Base-by-base conservation (phyloP, 37 sponge, comb jelly and placozoan genomes). In the Haliclona indistincta region DNA sequence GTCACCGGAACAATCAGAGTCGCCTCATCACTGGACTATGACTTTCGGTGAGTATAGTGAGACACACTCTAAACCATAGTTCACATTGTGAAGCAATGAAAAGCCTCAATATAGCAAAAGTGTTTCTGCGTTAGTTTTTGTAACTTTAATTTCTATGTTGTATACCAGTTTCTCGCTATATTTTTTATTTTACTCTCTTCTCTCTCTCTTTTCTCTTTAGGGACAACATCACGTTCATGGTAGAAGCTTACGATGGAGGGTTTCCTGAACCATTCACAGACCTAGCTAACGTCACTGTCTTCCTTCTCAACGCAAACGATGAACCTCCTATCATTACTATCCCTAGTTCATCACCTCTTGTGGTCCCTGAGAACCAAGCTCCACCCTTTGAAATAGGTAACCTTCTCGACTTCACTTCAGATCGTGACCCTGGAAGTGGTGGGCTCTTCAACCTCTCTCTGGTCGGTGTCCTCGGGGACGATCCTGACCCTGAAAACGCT, bases 171-270 rank as follows among this genome's bases (percentile, higher is more conserved):
- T n/a, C n/a, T n/a, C n/a, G n/a, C n/a, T n/a, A n/a, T n/a, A n/a
- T n/a, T n/a, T n/a, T n/a, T n/a, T n/a, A n/a, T n/a, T n/a, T n/a
- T n/a, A n/a, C n/a, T n/a, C n/a, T n/a, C n/a, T 6, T 25, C 28
- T 58, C n/a, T 70, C 38, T 37, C 54, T 81, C 30, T 39, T 29
- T 63, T 17, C 28, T 20, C 42, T 38, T 0, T 54, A 67, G 73
- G 35, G 62, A 64, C 26, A n/a, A 22, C 41, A 74, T 87, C 25
- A 56, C 44, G 53, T 92, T 92, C 64, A 71, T 67, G 22, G 75
- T 92, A 26, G 84, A 84, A 43, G 93, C 84, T 17, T 86, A 83
- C 71, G 93, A 92, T 76, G 93, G 88, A 30, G 93, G 93, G 26
- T 92, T 80, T 41, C 93, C 93, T 44, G 76, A 63, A 26, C 93